Percentiles rank a stretch among this genome's conserved stretches.
Conservation (phyloP, 2,113 vertebrate species). For the Odocoileus virginianus region DNA sequence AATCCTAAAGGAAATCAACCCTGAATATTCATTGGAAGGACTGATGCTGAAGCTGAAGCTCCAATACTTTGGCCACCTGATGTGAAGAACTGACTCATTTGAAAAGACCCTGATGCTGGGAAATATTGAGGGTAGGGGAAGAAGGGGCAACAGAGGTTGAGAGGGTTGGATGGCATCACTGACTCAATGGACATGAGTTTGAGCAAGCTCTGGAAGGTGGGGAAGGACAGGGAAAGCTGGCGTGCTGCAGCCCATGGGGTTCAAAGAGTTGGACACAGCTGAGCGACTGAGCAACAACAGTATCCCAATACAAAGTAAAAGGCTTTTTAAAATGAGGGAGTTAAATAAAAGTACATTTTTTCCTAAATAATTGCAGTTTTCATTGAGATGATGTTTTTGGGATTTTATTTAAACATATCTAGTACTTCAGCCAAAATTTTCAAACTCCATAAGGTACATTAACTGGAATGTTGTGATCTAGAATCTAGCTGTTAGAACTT, state of each 20-base stretch:
- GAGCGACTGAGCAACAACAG: not conserved
- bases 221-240: not conserved
- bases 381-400: not conserved
- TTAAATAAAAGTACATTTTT: not conserved
- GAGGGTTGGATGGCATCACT: not conserved
- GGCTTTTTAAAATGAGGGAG: not conserved
- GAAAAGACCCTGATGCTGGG: not conserved
- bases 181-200: not conserved
- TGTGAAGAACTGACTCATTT: not conserved
- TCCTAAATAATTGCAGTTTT: not conserved
- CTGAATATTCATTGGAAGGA: not conserved
- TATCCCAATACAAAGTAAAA: not conserved
- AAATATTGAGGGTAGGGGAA: not conserved
- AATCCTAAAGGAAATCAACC: not conserved
- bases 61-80: not conserved
- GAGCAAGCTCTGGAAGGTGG: not conserved
- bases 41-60: not conserved
- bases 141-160: not conserved
- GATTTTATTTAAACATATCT: not conserved
- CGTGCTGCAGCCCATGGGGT: not conserved
- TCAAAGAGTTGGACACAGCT: not conserved
- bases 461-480: not conserved
- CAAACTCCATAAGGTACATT: not conserved
- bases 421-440: not conserved
- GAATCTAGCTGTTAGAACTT: not conserved